These are phyloP conservation scores for Tenebrosternarchus preto DNA, from an alignment of 2,113 vertebrate genomes.

Conservation along the genomic window DNA sequence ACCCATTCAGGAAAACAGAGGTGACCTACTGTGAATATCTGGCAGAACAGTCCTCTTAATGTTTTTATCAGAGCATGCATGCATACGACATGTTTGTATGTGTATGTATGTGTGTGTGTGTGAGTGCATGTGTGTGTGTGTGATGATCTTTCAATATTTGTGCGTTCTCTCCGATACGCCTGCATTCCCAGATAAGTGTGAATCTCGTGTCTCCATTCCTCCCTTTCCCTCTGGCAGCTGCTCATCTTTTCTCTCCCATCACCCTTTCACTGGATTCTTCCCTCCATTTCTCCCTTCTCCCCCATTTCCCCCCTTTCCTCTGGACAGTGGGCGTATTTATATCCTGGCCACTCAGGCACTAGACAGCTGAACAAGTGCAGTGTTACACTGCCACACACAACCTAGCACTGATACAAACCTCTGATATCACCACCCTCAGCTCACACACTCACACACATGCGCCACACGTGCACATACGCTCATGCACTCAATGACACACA, in stretches of 20 bases:
- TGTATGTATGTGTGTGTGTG: background rate
- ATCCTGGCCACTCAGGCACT: background rate
- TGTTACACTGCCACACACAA: conserved; percentile 21
- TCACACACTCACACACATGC: background rate
- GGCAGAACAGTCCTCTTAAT: conserved; percentile 5
- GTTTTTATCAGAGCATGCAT: conserved; percentile 1
- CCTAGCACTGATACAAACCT: conserved; percentile 35
- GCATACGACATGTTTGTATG: background rate
- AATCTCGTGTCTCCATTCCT: background rate
- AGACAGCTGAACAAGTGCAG: conserved; percentile 20
- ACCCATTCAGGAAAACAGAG: conserved; percentile 14
- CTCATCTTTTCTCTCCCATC: background rate
- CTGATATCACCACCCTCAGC: conserved; percentile 36
- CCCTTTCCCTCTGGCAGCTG: background rate
- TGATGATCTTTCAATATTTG: background rate
- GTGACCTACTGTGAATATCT: conserved; percentile 6
- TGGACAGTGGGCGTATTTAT: background rate
- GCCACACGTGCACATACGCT: conserved; percentile 3
- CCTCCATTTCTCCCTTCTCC: background rate
- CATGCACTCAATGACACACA: too few species aligned
- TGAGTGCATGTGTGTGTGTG: background rate
- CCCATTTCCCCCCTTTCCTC: background rate
- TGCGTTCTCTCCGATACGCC: background rate
- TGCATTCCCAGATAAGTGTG: conserved; percentile 27
- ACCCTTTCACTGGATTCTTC: background rate